Conservation (phyloP, 2,113 vertebrate genomes). For the Platysternon megacephalum region DNA sequence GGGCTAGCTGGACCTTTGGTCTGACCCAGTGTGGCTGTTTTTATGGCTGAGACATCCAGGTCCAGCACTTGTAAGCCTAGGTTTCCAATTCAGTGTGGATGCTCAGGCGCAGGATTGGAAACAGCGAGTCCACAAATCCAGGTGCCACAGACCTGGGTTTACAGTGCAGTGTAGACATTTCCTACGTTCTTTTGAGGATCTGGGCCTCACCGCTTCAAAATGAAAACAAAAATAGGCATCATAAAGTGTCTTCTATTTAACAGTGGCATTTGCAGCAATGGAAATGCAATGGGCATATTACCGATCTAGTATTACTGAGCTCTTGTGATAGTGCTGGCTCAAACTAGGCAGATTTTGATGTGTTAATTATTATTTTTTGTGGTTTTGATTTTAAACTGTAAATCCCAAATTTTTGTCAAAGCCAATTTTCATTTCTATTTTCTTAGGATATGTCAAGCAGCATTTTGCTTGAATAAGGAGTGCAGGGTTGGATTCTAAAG, state of each 20-base stretch:
- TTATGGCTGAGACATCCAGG: too few relatives aligned
- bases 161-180: too few relatives aligned
- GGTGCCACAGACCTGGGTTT: too few relatives aligned
- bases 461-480: not conserved
- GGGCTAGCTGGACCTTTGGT: too few relatives aligned
- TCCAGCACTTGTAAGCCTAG: too few relatives aligned
- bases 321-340: not conserved
- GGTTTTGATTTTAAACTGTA: not conserved
- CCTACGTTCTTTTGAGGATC: too few relatives aligned
- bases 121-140: too few relatives aligned
- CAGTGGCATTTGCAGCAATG: not conserved
- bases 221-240: not conserved
- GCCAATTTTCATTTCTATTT: conserved; percentile 22
- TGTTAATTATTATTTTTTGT: not conserved
- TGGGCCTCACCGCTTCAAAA: too few relatives aligned
- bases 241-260: not conserved
- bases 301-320: not conserved
- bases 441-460: not conserved
- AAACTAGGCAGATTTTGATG: not conserved
- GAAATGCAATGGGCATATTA: not conserved
- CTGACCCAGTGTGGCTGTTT: too few relatives aligned
- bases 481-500: not conserved
- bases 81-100: too few relatives aligned
- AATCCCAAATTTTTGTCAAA: not conserved
- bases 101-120: too few relatives aligned